Base-by-base conservation (phyloP, 1,140 invertebrate genomes). In the Thereuonema tuberculata region DNA sequence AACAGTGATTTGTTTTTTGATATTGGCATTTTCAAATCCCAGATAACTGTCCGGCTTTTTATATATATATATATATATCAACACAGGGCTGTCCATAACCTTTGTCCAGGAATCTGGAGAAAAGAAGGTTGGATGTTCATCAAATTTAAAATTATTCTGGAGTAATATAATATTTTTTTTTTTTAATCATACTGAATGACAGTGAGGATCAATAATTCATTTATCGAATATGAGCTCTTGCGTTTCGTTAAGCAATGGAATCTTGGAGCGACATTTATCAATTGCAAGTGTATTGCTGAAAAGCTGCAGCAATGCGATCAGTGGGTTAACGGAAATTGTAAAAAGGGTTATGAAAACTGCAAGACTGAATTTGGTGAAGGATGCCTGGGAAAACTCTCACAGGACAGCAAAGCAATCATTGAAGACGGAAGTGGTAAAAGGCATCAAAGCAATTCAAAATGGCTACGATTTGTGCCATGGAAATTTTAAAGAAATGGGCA, bases 271-370 rank as follows among this genome's bases (percentile, higher is more conserved):
- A 12, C 48, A 9, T 50, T 50, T 21, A 50, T 50, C 21, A 50
- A 50, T 50, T 20, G 48, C 48, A 56, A 56, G 23, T 56, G 54
- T 5, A 28, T 28, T 26, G 54, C 54, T 5, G 23, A 56, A n/a
- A 29, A 52, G 50, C 26, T 56, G 17, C 5, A 56, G 14, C 54
- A 24, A 5, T 37, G 5, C 9, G 26, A 27, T 12, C 37, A 21
- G n/a, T 56, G 54, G 54, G 54, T 26, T 5, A 56, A 5, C 5
- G 54, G 26, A 5, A 56, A 56, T 26, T 56, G 12, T 9, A 56
- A 56, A 17, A 56, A 56, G 21, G 29, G 5, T 27, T 37, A 27
- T 26, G 54, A 29, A 5, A 37, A 28, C 25, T 56, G 54, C 54
- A 5, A 28, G 5, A 21, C 25, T 9, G 29, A 56, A 56, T 56